phyloP scores from a whole-genome alignment of 92 coral and sea anemone genomes.

The Porites lobata region DNA sequence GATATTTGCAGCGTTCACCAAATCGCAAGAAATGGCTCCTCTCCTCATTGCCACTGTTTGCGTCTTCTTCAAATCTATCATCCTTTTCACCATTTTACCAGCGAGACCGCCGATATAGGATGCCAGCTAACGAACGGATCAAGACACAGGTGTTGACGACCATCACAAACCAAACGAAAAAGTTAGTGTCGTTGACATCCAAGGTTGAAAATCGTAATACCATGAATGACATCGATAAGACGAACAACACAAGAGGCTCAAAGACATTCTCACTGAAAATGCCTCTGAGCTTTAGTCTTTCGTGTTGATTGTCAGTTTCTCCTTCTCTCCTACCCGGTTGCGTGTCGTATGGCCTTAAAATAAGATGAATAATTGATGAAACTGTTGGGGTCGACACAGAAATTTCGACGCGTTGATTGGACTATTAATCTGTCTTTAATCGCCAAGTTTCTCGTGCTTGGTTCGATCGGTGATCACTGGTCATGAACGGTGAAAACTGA shows the following conservation, averaged over 20 bases:
- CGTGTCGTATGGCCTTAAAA: slow-evolving; percentile 36
- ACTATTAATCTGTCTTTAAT: too few relatives aligned
- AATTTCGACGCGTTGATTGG: too few relatives aligned
- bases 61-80: not conserved
- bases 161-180: slow-evolving; percentile 60
- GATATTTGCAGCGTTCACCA: not conserved
- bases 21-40: not conserved
- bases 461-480: too few relatives aligned
- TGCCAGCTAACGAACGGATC: slow-evolving; percentile 1
- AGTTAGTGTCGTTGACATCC: slow-evolving; percentile 8
- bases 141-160: slow-evolving; percentile 39
- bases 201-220: slow-evolving; percentile 55
- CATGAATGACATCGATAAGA: slow-evolving; percentile 65
- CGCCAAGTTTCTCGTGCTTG: too few relatives aligned
- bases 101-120: slow-evolving; percentile 31
- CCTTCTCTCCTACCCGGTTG: not conserved
- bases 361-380: slow-evolving; percentile 31
- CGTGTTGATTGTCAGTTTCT: not conserved
- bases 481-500: too few relatives aligned
- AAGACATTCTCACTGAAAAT: slow-evolving; percentile 55
- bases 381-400: too few relatives aligned
- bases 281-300: not conserved
- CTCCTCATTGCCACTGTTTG: not conserved
- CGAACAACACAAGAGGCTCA: slow-evolving; percentile 58
- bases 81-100: not conserved